A percentile compares a stretch with the other conserved stretches of the same genome.
Evolutionary conservation across 1,140 invertebrate genomes (phyloP).

Genomic region (Dufourea novaeangliae): DNA sequence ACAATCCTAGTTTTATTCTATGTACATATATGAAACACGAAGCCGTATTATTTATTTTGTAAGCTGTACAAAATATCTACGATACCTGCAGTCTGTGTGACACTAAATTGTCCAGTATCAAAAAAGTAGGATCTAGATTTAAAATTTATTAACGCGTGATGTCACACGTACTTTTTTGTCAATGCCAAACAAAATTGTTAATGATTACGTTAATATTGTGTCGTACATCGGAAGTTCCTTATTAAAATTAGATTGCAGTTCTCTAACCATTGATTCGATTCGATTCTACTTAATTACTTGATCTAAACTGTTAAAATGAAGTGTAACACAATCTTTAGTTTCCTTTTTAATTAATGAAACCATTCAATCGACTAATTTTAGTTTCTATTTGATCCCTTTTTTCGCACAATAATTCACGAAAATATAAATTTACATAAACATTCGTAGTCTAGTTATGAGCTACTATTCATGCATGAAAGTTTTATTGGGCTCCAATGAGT

Average conservation of each 20-base stretch:
- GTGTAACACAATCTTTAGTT: no score
- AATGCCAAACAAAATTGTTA: not conserved
- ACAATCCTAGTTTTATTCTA: not conserved
- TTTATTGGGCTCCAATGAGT: not conserved
- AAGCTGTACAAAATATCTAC: not conserved
- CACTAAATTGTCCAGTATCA: no score
- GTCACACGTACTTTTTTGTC: not conserved
- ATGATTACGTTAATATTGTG: slow-evolving; percentile 6
- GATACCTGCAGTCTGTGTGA: not conserved
- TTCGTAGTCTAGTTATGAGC: not conserved
- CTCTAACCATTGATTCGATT: no score
- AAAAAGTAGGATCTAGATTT: not conserved
- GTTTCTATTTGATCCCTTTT: not conserved
- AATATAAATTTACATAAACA: not conserved
- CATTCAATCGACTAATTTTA: no score
- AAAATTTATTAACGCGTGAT: not conserved
- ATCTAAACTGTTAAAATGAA: no score
- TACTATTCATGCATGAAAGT: not conserved
- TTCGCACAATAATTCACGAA: not conserved
- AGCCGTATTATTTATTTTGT: no score
- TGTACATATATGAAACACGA: no score
- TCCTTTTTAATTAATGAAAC: no score
- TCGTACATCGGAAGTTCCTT: not conserved
- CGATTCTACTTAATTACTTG: no score
- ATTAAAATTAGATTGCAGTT: not conserved